phyloP scores from a whole-genome alignment of 2,113 vertebrate genomes.

The Poeciliopsis prolifica region DNA sequence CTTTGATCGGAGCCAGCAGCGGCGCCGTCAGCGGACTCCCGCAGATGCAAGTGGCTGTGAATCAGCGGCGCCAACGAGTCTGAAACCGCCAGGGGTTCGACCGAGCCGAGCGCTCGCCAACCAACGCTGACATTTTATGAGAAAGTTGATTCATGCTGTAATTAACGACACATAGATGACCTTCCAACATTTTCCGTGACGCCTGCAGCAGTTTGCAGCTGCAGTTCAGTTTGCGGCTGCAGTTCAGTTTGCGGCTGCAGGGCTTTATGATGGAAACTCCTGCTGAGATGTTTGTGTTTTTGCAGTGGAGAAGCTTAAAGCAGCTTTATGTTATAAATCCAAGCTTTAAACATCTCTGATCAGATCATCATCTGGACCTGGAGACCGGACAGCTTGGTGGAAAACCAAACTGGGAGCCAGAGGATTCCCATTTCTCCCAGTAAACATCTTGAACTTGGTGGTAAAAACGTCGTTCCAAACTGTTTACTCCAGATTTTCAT shows the following conservation, averaged over 20 bases:
- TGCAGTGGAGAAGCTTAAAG: too few species aligned
- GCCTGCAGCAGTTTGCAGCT: not conserved
- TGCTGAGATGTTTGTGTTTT: too few species aligned
- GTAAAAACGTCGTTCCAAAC: not conserved
- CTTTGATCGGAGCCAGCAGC: constrained; percentile 28
- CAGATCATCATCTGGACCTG: too few species aligned
- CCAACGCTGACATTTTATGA: not conserved
- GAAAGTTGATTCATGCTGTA: constrained; percentile 18
- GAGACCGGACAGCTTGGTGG: too few species aligned
- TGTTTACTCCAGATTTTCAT: not conserved
- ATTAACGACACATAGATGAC: constrained; percentile 6
- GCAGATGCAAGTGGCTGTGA: constrained; percentile 20
- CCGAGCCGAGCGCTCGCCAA: not conserved
- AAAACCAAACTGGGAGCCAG: too few species aligned
- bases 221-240: not conserved
- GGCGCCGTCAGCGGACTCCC: constrained; percentile 14
- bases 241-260: not conserved
- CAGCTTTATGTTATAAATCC: too few species aligned
- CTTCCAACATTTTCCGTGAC: not conserved
- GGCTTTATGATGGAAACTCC: not conserved
- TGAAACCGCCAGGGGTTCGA: not conserved
- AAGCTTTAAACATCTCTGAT: too few species aligned
- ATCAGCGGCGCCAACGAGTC: constrained; percentile 42
- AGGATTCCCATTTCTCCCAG: not conserved
- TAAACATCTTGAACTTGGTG: not conserved